Conservation (phyloP, 2,113 vertebrate species). For the Prunella fulvescens region DNA sequence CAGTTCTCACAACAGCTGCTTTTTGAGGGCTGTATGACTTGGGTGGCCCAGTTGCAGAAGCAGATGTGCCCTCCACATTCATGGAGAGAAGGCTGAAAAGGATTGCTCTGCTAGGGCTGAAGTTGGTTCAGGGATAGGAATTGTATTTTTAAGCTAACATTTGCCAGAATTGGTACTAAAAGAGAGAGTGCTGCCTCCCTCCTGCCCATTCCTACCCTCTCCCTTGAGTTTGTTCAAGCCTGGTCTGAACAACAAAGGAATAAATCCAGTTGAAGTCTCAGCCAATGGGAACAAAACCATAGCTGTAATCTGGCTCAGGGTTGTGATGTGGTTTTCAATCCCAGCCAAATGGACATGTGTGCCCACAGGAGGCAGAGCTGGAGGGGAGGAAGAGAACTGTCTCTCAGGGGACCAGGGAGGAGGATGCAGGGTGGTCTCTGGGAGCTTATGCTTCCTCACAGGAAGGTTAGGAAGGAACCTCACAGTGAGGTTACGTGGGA, state of each 20-base stretch:
- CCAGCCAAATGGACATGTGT: accelerated
- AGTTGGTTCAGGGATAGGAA: neutral
- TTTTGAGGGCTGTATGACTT: neutral
- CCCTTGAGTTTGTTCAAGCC: neutral
- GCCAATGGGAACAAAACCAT: neutral
- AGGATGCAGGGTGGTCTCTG: neutral
- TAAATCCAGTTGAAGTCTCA: neutral
- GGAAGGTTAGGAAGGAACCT: too few species aligned
- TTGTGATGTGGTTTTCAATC: neutral
- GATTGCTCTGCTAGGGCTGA: neutral
- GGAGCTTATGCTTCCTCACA: neutral
- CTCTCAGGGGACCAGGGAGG: neutral
- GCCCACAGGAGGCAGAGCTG: neutral
- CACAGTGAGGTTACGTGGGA: neutral
- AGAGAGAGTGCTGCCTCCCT: neutral
- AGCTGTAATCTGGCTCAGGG: neutral
- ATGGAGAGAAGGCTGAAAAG: neutral
- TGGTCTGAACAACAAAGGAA: neutral
- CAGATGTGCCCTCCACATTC: neutral
- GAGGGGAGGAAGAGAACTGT: neutral
- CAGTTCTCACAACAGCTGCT: neutral
- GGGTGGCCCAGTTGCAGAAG: neutral
- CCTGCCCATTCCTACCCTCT: neutral
- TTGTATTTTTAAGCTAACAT: neutral
- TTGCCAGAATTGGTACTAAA: neutral